These are phyloP conservation scores for Bathynomus jamesi DNA, from an alignment of 1,140 invertebrate genomes.

Conservation along the genomic window DNA sequence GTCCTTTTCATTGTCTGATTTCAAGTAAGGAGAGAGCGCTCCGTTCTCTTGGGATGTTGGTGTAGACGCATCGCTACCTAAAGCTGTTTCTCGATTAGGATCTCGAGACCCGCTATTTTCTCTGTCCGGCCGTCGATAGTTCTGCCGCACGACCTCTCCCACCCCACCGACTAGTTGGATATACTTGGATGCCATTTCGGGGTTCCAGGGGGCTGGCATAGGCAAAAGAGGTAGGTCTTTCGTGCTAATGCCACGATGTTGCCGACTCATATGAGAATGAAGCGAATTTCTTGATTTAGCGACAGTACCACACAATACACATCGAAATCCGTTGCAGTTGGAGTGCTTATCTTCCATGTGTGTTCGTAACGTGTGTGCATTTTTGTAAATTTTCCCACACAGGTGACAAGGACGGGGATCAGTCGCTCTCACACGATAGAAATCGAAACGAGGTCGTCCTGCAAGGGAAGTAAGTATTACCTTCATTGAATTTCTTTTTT, in stretches of 20 bases:
- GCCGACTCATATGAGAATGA: conserved; percentile 85
- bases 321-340: conserved; percentile 80
- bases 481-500: no score
- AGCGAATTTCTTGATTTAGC: conserved; percentile 82
- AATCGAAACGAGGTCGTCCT: conserved; percentile 58
- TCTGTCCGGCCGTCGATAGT: conserved; percentile 25
- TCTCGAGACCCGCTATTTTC: conserved; percentile 24
- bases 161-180: conserved; percentile 34
- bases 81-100: conserved; percentile 9
- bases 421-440: conserved; percentile 75
- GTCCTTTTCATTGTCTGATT: conserved; percentile 26
- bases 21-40: conserved; percentile 22
- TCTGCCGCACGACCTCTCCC: conserved; percentile 34
- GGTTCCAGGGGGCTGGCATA: conserved; percentile 83
- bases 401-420: conserved; percentile 84
- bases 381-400: conserved; percentile 77
- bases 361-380: conserved; percentile 74
- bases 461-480: conserved; percentile 10
- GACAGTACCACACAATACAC: conserved; percentile 81
- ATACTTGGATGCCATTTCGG: conserved; percentile 60
- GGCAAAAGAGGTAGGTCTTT: conserved; percentile 82
- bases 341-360: conserved; percentile 88
- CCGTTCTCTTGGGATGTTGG: conserved; percentile 36
- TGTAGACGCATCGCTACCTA: conserved; percentile 19
- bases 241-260: conserved; percentile 82